phyloP scores from a whole-genome alignment of 2,888 invertebrate species.

The Autographa pulchrina region DNA sequence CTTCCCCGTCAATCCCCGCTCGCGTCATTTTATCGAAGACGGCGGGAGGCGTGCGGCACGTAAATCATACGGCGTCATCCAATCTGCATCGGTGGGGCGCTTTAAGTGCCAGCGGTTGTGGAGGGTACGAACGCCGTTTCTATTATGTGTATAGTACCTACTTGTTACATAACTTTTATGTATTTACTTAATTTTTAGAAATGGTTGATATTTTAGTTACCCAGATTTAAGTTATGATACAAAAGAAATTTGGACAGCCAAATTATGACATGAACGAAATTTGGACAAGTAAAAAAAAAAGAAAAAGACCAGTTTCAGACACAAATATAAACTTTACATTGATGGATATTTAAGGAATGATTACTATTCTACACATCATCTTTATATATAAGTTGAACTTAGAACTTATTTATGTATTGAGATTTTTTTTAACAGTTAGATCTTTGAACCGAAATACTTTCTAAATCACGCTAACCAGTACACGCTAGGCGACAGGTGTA shows the following conservation, averaged over 20 bases:
- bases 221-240: too few relatives aligned
- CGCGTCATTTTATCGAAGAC: slow-evolving; percentile 61
- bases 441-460: slow-evolving; percentile 18
- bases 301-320: too few relatives aligned
- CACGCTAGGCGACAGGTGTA: slow-evolving; percentile 58
- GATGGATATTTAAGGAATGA: too few relatives aligned
- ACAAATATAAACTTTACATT: too few relatives aligned
- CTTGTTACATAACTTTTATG: not conserved
- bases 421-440: not conserved
- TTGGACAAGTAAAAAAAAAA: too few relatives aligned
- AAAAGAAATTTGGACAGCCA: too few relatives aligned
- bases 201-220: too few relatives aligned
- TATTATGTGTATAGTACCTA: slow-evolving; percentile 21
- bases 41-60: slow-evolving; percentile 51
- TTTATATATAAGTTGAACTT: too few relatives aligned
- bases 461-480: slow-evolving; percentile 21
- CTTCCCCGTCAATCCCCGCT: slow-evolving; percentile 48
- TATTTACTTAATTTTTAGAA: not conserved
- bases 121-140: slow-evolving; percentile 50
- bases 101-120: slow-evolving; percentile 60
- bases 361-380: too few relatives aligned
- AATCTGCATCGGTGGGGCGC: slow-evolving; percentile 66
- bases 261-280: too few relatives aligned
- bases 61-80: slow-evolving; percentile 70
- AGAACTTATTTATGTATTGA: too few relatives aligned